These are phyloP conservation scores for Cyprinodon diabolis DNA, from an alignment of 2,797 vertebrate species.

Conservation along the genomic window DNA sequence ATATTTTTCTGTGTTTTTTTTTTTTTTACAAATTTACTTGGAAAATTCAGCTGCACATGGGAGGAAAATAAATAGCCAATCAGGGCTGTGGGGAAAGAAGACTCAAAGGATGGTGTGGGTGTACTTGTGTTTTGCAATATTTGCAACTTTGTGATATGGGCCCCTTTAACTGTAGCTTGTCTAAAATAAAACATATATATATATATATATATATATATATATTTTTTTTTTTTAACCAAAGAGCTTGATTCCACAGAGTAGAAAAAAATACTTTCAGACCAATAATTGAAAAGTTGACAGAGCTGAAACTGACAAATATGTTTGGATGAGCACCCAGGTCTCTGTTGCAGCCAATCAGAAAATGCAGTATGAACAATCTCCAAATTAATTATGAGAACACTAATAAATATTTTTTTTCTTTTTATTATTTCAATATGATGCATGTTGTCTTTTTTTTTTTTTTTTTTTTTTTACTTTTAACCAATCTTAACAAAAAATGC, in stretches of 20 bases:
- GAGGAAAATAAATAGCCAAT: constrained; percentile 42
- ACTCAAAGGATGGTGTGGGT: constrained; percentile 3
- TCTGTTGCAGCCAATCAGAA: neutral
- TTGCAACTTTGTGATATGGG: constrained; percentile 9
- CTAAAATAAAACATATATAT: constrained; percentile 45
- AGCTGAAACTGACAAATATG: neutral
- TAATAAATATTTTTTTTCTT: neutral
- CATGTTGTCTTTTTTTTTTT: neutral
- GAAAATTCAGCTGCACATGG: constrained; percentile 50
- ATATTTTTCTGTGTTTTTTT: constrained; percentile 13
- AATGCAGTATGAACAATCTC: neutral
- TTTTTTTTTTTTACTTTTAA: neutral
- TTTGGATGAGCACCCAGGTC: neutral
- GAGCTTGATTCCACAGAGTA: neutral
- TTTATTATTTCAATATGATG: too few relatives aligned
- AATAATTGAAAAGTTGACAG: neutral
- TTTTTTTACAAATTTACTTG: constrained; percentile 29
- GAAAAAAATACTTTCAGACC: neutral
- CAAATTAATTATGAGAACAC: neutral
- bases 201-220: neutral
- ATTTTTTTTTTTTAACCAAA: too few relatives aligned
- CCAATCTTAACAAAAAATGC: neutral
- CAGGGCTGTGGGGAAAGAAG: constrained; percentile 29
- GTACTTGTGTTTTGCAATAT: constrained; percentile 13
- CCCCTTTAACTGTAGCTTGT: constrained; percentile 37